phyloP scores from a whole-genome alignment of 2,113 vertebrate genomes.

The Gadus macrocephalus region DNA sequence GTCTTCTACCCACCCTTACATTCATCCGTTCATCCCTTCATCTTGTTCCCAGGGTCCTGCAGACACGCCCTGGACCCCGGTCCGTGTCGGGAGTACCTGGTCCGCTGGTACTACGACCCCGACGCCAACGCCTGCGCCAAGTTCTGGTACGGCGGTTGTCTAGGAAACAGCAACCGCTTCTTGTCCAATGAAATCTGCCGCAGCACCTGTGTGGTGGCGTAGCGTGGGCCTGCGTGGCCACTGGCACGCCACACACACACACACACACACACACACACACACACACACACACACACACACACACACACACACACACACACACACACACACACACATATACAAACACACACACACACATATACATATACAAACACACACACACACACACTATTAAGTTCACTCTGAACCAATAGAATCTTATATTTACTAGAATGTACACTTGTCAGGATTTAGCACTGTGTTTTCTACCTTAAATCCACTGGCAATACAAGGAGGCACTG shows the following conservation, averaged over 20 bases:
- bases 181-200: slow-evolving; percentile 75
- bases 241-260: neutral
- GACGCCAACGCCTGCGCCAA: slow-evolving; percentile 79
- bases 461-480: no score
- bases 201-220: slow-evolving; percentile 62
- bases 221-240: slow-evolving; percentile 14
- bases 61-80: slow-evolving; percentile 73
- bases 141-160: slow-evolving; percentile 88
- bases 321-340: neutral
- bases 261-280: neutral
- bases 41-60: slow-evolving; percentile 54
- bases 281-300: neutral
- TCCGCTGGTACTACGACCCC: slow-evolving; percentile 83
- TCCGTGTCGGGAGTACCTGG: slow-evolving; percentile 72
- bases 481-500: no score
- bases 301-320: neutral
- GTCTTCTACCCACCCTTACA: no score
- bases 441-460: no score
- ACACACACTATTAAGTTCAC: no score
- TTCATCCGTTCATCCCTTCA: neutral
- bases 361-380: no score
- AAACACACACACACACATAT: neutral
- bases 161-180: slow-evolving; percentile 79
- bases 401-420: neutral
- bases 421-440: neutral